phyloP scores from a whole-genome alignment of 2,888 invertebrate genomes.

The Synergus laeviventris region DNA sequence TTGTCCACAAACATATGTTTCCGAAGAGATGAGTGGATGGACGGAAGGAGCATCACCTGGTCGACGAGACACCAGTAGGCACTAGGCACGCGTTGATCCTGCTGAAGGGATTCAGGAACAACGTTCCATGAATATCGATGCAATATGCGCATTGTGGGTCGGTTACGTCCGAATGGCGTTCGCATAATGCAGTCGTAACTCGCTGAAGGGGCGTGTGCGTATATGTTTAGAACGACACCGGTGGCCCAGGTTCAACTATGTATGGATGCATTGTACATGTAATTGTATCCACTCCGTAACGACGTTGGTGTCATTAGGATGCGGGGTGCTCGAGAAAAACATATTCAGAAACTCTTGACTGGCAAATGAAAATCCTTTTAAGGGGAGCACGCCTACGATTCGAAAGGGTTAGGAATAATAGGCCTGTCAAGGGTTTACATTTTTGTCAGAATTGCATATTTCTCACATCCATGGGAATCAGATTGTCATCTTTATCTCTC shows the following conservation, averaged over 20 bases:
- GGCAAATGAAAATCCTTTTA: constrained; percentile 62
- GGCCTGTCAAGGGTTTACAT: constrained; percentile 17
- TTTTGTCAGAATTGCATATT: constrained; percentile 25
- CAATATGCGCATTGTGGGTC: constrained; percentile 57
- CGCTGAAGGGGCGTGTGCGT: constrained; percentile 9
- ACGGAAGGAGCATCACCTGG: constrained; percentile 59
- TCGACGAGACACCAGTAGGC: constrained; percentile 44
- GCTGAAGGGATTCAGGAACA: constrained; percentile 16
- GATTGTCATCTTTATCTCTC: constrained; percentile 12
- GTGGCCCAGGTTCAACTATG: constrained; percentile 19
- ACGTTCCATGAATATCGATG: constrained; percentile 59
- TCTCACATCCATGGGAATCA: constrained; percentile 34
- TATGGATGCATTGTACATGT: constrained; percentile 29
- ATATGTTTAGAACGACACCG: constrained; percentile 28
- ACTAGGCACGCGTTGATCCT: constrained; percentile 31
- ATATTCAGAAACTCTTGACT: constrained; percentile 39
- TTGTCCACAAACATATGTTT: constrained; percentile 66
- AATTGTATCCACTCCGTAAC: constrained; percentile 39
- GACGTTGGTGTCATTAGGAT: constrained; percentile 37
- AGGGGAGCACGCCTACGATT: constrained; percentile 40
- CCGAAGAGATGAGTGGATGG: constrained; percentile 39
- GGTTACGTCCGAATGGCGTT: constrained; percentile 47
- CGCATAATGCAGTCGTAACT: constrained; percentile 51
- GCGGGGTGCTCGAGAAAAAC: constrained; percentile 41
- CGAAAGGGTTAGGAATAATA: constrained; percentile 38